A percentile compares a stretch with the other conserved stretches of the same genome.
These are phyloP conservation scores for Macrosiphum euphorbiae DNA, from an alignment of 2,888 invertebrate species.

Conservation along the genomic window DNA sequence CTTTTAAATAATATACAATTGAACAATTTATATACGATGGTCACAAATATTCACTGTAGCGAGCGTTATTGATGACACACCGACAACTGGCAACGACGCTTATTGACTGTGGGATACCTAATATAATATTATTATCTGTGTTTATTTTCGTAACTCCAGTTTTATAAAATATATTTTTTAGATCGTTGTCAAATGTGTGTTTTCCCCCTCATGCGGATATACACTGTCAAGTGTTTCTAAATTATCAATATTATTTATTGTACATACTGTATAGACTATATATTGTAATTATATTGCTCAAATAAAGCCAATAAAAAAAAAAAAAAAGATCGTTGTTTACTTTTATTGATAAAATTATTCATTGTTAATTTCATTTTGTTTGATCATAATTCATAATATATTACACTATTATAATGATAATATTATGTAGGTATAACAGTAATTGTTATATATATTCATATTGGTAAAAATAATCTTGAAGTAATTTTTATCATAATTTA, in stretches of 20 bases:
- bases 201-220: too few relatives aligned
- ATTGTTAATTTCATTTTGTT: not conserved
- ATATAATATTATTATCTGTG: conserved; percentile 38
- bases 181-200: not conserved
- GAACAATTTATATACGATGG: not conserved
- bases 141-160: conserved; percentile 40
- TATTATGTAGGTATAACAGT: too few relatives aligned
- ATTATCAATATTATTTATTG: too few relatives aligned
- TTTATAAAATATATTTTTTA: conserved; percentile 37
- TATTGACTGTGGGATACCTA: conserved; percentile 19
- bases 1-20: conserved; percentile 19
- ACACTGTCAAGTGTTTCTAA: too few relatives aligned
- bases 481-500: conserved; percentile 27
- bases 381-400: conserved; percentile 8
- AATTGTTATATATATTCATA: too few relatives aligned
- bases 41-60: not conserved
- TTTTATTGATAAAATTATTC: conserved; percentile 2
- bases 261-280: too few relatives aligned
- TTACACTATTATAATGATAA: not conserved
- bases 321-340: not conserved
- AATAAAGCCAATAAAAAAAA: too few relatives aligned
- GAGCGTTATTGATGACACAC: conserved; percentile 20
- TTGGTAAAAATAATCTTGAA: conserved; percentile 19
- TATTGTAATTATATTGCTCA: too few relatives aligned
- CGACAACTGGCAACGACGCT: conserved; percentile 18